Evolutionary conservation across 92 coral and sea anemone species (phyloP), one percentile per base, ranked within the genome.

Genomic region (Phenganax stokvisi): DNA sequence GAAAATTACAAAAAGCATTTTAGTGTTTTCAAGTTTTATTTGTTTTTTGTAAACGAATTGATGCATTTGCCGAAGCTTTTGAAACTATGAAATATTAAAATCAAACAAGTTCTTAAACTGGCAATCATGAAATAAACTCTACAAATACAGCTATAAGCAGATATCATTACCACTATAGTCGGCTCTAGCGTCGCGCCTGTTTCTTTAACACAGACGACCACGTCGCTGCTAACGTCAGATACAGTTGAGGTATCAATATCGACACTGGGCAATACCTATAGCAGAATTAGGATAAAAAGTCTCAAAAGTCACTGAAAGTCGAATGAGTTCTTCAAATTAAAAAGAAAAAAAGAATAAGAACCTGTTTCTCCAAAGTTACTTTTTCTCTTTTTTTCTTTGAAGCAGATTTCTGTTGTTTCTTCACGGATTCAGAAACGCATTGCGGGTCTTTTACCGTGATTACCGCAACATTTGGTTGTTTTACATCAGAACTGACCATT

Each of bases 201-300:
- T 76, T 87, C 80, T 60, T 64, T 77, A n/a, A 71, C 17, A 28
- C 86, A 86, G 10, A 89, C 47, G 47, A 37, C 47, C 47, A 37
- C 76, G 25, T 75, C 84, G 13, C 77, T 59, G 72, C 79, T 58
- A 12, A 85, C 84, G 64, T 86, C 85, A 27, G 91, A 85, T 44
- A 86, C 94, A 15, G 94, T 88, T 62, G 88, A 90, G 63, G 97
- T 92, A 77, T 96, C 99, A 17, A 96, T 92, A 82, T 96, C 99
- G 83, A 96, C 89, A 75, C 86, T 86, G 6, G 99, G 99, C 54
- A 96, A 82, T 56, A 92, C 86, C 99, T 96, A 75, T 27, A 72
- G 72, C 15, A 56, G 69, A 37, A 37, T 37, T 37, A 5, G 47
- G 47, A 5, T 37, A 37, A 37, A 37, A 37, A 37, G 47, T 37